Percentiles rank a stretch among this genome's conserved stretches.
Evolutionary conservation across 1,140 invertebrate genomes (phyloP).

Genomic region (Diabrotica undecimpunctata): DNA sequence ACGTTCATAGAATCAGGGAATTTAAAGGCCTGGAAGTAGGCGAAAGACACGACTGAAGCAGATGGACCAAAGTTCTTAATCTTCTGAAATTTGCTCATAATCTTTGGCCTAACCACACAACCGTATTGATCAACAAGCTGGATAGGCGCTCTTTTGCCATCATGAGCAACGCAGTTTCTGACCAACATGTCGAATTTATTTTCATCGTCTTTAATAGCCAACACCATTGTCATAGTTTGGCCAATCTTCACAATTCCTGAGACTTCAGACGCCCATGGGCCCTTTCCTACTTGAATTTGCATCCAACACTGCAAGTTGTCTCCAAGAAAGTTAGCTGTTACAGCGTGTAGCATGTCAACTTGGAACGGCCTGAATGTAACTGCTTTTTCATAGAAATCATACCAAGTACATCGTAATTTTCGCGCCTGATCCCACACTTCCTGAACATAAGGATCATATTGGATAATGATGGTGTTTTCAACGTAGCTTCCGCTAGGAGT

Average conservation of each 20-base stretch:
- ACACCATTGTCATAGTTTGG: conserved; percentile 93
- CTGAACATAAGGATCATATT: conserved; percentile 92
- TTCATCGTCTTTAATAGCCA: conserved; percentile 92
- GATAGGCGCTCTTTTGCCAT: conserved; percentile 87
- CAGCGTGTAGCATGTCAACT: conserved; percentile 90
- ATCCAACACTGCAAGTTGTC: conserved; percentile 95
- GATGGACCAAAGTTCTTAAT: conserved; percentile 93
- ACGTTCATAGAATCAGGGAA: conserved; percentile 97
- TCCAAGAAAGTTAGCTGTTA: conserved; percentile 90
- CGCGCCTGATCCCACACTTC: conserved; percentile 84
- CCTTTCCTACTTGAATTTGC: conserved; percentile 93
- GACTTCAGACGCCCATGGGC: conserved; percentile 91
- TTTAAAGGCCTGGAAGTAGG: conserved; percentile 95
- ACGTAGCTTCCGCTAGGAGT: conserved; percentile 88
- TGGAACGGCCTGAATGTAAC: conserved; percentile 91
- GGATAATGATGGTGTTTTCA: conserved; percentile 92
- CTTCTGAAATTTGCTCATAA: conserved; percentile 94
- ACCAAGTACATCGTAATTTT: conserved; percentile 88
- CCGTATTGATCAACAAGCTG: conserved; percentile 89
- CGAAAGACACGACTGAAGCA: conserved; percentile 89
- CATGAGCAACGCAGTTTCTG: conserved; percentile 89
- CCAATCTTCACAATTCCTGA: conserved; percentile 93
- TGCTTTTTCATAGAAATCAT: conserved; percentile 92
- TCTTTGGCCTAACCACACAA: conserved; percentile 87
- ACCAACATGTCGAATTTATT: conserved; percentile 95